These are phyloP conservation scores for Archivesica marissinica DNA, from an alignment of 1,140 invertebrate genomes.

Conservation along the genomic window DNA sequence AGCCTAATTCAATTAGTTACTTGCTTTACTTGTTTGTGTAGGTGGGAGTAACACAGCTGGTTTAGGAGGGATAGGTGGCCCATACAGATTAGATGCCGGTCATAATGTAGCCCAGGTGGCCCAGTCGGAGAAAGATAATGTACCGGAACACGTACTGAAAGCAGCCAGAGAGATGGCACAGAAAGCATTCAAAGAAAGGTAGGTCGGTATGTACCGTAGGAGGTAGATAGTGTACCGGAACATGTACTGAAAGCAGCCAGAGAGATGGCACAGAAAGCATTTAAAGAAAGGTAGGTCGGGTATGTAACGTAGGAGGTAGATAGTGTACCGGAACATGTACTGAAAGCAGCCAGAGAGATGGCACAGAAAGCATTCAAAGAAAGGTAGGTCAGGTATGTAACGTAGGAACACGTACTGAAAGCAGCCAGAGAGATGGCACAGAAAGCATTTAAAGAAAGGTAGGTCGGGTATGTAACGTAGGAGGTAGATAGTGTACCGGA, in stretches of 20 bases:
- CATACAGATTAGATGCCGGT: conserved; percentile 91
- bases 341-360: conserved; percentile 96
- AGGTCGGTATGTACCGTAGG: conserved; percentile 92
- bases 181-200: conserved; percentile 93
- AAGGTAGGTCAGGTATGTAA: too few relatives aligned
- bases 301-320: conserved; percentile 96
- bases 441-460: conserved; percentile 93
- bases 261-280: conserved; percentile 94
- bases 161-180: conserved; percentile 97
- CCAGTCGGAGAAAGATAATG: conserved; percentile 94
- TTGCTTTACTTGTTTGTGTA: conserved; percentile 49
- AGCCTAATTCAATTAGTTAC: too few relatives aligned
- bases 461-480: too few relatives aligned
- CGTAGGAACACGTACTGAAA: too few relatives aligned
- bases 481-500: conserved; percentile 96
- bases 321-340: conserved; percentile 92
- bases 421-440: conserved; percentile 97
- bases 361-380: conserved; percentile 95
- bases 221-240: conserved; percentile 95
- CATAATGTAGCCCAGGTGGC: conserved; percentile 96
- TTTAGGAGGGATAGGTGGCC: conserved; percentile 83
- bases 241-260: conserved; percentile 97
- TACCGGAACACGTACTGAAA: conserved; percentile 92
- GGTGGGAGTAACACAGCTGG: conserved; percentile 94
- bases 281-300: too few relatives aligned